Evolutionary conservation across 2,113 vertebrate genomes (phyloP), one percentile per base, ranked within the genome.

Genomic region (Sinocyclocheilus anshuiensis): DNA sequence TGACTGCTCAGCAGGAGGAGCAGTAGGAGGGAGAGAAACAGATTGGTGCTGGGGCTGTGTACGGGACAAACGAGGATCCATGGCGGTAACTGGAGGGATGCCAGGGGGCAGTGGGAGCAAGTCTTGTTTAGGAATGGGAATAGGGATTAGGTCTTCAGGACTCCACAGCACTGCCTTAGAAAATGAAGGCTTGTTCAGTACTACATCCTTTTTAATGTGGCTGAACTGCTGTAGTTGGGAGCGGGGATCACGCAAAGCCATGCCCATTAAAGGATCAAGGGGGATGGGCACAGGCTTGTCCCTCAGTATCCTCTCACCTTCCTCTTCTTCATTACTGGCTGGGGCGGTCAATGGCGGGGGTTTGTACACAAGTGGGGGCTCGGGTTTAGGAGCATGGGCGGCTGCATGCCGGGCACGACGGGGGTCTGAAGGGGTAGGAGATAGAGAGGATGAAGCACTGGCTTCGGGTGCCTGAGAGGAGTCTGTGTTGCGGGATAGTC

Each of bases 161-260:
- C 95, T 97, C 98, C 98, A 99, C 0, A 98, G 93, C 84, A 99
- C 93, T 1, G 94, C 89, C 79, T 97, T 96, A 69, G 95, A 87
- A 0, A 98, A 99, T 57, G 90, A 92, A 0, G 98, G 98, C 87
- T 94, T 95, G 88, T 91, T 92, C 12, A 99, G 94, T 11, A 96
- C 36, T 0, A 97, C 89, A 1, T 98, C 98, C 86, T 97, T 98
- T 91, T 97, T 98, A 86, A 99, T 98, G 93, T 98, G 97, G 89
- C 97, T 98, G 90, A 98, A 98, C 89, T 98, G 96, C 88, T 97
- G 97, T 48, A 99, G 95, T 89, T 97, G 97, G 0, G 93, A 94
- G 0, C 97, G 94, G 0, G 97, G 98, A 84, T 99, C 98, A 67
- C 96, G 92, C 13, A 96, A 93, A 0, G 94, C 89, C 86, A 96